Evolutionary conservation across 1,140 invertebrate genomes (phyloP).

Genomic region (Bombyx mandarina): DNA sequence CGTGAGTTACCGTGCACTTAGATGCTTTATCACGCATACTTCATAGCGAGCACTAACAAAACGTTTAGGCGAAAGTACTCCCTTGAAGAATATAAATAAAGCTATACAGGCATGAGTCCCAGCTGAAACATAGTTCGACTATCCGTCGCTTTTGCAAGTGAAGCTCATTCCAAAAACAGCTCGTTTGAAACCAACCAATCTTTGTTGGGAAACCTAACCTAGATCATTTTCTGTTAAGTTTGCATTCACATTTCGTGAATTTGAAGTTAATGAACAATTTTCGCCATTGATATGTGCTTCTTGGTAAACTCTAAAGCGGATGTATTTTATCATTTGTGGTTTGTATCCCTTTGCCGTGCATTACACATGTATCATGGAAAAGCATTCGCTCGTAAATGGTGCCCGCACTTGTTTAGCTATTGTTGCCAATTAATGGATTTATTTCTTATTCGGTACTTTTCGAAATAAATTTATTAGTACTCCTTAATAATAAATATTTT

Average conservation of each 20-base stretch:
- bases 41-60: conserved; percentile 52
- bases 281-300: conserved; percentile 54
- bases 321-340: conserved; percentile 53
- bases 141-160: conserved; percentile 26
- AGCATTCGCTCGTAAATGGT: conserved; percentile 36
- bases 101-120: conserved; percentile 56
- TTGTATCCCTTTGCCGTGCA: conserved; percentile 47
- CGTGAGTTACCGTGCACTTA: conserved; percentile 51
- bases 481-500: too few species aligned
- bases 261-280: conserved; percentile 23
- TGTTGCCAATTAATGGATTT: conserved; percentile 17
- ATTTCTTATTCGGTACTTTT: background rate
- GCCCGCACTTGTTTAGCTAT: conserved; percentile 9
- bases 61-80: conserved; percentile 19
- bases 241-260: conserved; percentile 35
- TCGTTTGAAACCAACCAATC: conserved; percentile 12
- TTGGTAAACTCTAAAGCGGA: conserved; percentile 70
- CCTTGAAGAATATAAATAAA: conserved; percentile 25
- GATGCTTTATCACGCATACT: conserved; percentile 64
- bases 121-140: conserved; percentile 26
- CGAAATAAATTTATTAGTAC: too few species aligned
- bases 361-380: conserved; percentile 52
- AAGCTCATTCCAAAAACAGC: conserved; percentile 10
- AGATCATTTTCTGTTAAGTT: conserved; percentile 26
- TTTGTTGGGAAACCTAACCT: background rate